These are phyloP conservation scores for Astropecten irregularis DNA, from an alignment of 53 echinoderm and acorn worm genomes.

Conservation along the genomic window DNA sequence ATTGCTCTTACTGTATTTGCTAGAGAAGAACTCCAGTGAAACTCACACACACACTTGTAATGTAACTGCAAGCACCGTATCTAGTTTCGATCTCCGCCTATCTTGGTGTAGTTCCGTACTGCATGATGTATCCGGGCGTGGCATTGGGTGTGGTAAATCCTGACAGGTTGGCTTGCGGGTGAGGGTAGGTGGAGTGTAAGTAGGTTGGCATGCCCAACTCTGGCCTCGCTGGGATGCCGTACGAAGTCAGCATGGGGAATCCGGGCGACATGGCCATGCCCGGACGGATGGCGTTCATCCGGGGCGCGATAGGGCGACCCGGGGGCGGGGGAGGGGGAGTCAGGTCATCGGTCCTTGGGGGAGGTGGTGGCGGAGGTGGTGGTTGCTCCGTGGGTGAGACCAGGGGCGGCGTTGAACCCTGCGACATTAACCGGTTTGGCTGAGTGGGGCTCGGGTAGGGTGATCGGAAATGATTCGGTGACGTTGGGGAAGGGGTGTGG, in stretches of 20 bases:
- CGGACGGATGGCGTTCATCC: constrained; percentile 49
- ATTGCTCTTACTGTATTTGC: too few relatives aligned
- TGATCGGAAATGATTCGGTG: constrained; percentile 40
- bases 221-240: constrained; percentile 39
- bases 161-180: constrained; percentile 46
- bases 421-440: constrained; percentile 23
- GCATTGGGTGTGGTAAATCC: constrained; percentile 36
- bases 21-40: too few relatives aligned
- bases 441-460: constrained; percentile 50
- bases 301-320: constrained; percentile 28
- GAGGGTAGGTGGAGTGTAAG: constrained; percentile 40
- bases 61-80: too few relatives aligned
- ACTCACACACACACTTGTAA: too few relatives aligned
- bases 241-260: constrained; percentile 24
- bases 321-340: constrained; percentile 38
- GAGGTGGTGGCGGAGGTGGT: constrained; percentile 52
- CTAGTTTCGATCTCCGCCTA: too few relatives aligned
- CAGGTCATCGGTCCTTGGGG: not conserved
- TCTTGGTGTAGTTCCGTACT: constrained; percentile 80
- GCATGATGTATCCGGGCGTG: constrained; percentile 85
- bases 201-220: constrained; percentile 44
- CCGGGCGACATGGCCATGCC: constrained; percentile 57
- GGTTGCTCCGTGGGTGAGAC: constrained; percentile 56
- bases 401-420: constrained; percentile 52
- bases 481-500: constrained; percentile 47